Base-by-base conservation (phyloP, 2,797 vertebrate species). In the Amniataba percoides region DNA sequence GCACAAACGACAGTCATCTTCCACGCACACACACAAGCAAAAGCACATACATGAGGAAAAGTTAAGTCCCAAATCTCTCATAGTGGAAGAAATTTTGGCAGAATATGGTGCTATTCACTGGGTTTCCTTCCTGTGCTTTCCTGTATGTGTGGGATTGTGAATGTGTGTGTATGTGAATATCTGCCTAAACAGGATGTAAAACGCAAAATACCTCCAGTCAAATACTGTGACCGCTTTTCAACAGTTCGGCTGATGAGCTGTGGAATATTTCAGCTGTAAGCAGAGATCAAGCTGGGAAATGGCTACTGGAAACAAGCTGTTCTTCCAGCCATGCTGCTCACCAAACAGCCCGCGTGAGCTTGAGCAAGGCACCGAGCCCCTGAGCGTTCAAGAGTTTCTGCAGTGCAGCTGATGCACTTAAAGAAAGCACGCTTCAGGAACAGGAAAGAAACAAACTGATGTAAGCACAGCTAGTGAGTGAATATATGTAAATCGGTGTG, bases 121-220 rank as follows among this genome's bases (percentile, higher is more conserved):
- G 16, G 80, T 87, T 92, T 95, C 91, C 92, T 94, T 94, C 93
- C 93, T 78, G 68, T 77, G 80, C 74, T 77, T 80, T 77, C 57
- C 51, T 66, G 43, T 69, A 77, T 69, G 63, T 74, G 77, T 76
- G 69, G 55, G 18, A 71, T 23, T 80, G 72, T 65, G 61, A 4
- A 7, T 65, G 57, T 65, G 57, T 16, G 18, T 72, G 73, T 68
- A 51, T 55, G 78, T 52, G 71, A 55, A 65, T 74, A 78, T 82
- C 75, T 87, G 82, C 79, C 91, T 85, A 93, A 93, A 94, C 91
- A 94, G 92, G 91, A 95, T 87, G 73, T 45, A 87, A 79, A 80
- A 59, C 52, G 9, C 67, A 72, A 71, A 86, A 83, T 82, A 87
- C 58, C 55, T 80, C 78, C 52, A 64, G 62, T 27, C 68, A 78